Base-by-base conservation (phyloP, 2,113 vertebrate genomes). In the Sapayoa aenigma region DNA sequence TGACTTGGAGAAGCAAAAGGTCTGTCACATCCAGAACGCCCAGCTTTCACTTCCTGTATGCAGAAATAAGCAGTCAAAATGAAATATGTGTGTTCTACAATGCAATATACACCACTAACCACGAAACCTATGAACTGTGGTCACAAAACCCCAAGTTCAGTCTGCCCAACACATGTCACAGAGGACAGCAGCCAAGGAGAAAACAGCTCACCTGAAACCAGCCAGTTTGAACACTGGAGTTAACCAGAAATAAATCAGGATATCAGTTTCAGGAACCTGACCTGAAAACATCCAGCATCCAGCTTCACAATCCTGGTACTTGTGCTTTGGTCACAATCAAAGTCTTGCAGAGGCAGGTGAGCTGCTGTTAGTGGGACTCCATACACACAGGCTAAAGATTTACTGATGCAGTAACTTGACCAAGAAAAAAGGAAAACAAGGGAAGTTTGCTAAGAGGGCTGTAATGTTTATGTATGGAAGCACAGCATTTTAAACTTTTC, bases 381-480 rank as follows among this genome's bases (percentile, higher is more conserved):
- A 78, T 98, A 98, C 8, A 95, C 94, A 58, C 80, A 52, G 44
- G 97, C 97, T 83, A 98, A 87, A 52, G 96, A 98, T 37, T 95
- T 97, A 84, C 98, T 98, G 86, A 98, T 98, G 88, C 97, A 98
- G 7, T 98, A 98, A 62, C 98, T 98, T 86, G 39, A 87, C 11
- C n/a, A 2, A 84, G 37, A 12, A 35, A 87, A 44, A 73, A 69
- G 79, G 30, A 87, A 74, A 68, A 67, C 31, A 80, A 39, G 18
- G 19, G 6, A 58, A 55, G 18, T 86, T 46, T 79, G 47, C 44
- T 85, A 53, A 90, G 46, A 58, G 25, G 17, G 19, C 14, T 80
- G 30, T 31, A 71, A 84, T 14, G 50, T 18, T 79, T 1, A 79
- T 1, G 12, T 27, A 46, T 3, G 9, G 33, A 53, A 73, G 56